A percentile compares a stretch with the other conserved stretches of the same genome.
These are phyloP conservation scores for Anastatus disparis DNA, from an alignment of 1,140 invertebrate genomes.

Conservation along the genomic window DNA sequence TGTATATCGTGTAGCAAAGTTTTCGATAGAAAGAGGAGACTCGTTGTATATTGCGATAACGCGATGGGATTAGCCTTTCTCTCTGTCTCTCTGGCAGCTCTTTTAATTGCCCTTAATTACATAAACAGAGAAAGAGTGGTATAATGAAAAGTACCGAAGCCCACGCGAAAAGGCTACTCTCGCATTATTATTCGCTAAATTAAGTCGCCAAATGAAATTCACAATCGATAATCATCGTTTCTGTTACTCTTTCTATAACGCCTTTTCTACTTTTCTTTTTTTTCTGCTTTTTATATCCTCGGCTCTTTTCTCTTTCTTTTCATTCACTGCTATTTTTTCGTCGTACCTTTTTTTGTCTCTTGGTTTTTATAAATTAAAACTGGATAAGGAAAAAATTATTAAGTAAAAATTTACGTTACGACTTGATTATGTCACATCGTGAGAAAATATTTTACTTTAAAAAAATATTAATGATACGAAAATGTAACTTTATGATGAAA, in stretches of 20 bases:
- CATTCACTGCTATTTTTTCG: neutral
- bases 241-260: constrained; percentile 38
- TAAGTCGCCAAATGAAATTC: constrained; percentile 65
- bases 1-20: constrained; percentile 28
- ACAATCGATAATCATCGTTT: constrained; percentile 58
- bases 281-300: neutral
- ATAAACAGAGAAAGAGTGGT: constrained; percentile 50
- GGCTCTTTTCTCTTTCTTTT: neutral
- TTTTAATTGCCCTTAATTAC: constrained; percentile 64
- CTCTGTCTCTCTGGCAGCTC: constrained; percentile 44
- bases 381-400: too few species aligned
- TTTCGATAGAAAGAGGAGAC: constrained; percentile 46
- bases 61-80: constrained; percentile 55
- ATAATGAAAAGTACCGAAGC: constrained; percentile 60
- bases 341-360: neutral
- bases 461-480: too few species aligned
- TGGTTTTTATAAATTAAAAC: neutral
- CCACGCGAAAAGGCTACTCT: too few species aligned
- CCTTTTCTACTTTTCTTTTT: neutral
- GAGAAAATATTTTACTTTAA: too few species aligned
- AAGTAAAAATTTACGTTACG: too few species aligned
- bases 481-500: too few species aligned
- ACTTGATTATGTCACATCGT: too few species aligned
- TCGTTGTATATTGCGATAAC: constrained; percentile 53
- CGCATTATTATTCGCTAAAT: constrained; percentile 65